Base-by-base conservation (phyloP, 2,888 invertebrate genomes). In the Drosophila suboccidentalis region DNA sequence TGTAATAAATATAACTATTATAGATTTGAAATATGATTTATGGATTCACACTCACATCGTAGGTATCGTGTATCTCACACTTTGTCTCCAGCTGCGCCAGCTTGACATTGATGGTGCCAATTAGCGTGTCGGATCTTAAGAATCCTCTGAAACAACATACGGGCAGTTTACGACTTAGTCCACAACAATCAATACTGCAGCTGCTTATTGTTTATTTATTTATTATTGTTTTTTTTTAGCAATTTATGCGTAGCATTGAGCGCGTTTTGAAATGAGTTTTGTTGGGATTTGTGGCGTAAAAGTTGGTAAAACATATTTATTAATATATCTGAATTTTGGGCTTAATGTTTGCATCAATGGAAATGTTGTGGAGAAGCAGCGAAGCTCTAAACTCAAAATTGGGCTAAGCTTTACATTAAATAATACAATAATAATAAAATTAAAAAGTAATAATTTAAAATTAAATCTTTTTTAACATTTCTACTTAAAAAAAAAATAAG, bases 51-150 rank as follows among this genome's bases (percentile, higher is more conserved):
- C 97, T 96, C 93, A 98, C 98, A 93, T 98, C 97, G 92, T 96
- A 98, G 1, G 97, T 96, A 71, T 99, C 98, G 91, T 99, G 99
- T 63, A 98, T 92, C 38, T 96, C 96, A 91, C 98, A 97, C 69
- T 96, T 95, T 0, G 95, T 96, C 94, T 99, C 98, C 69, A 99
- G 93, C n/a, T 96, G 96, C 82, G 96, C 96, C 75, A 99, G 93
- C 91, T 98, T 98, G 13, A 98, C 95, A 72, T 94, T 94, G 13
- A 95, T 96, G 3, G 96, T 95, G 29, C 99, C 99, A 62, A 99
- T 94, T 54, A 97, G 93, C 58, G 95, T 94, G 93, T 99, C 99
- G 89, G 96, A 95, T 78, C 97, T 95, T 92, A 99, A 96, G 94
- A 99, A 98, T 83, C 99, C 98, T 93, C 98, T 98, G 95, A 94